These are phyloP conservation scores for Scolopax rusticola DNA, from an alignment of 2,797 vertebrate genomes.

Conservation along the genomic window DNA sequence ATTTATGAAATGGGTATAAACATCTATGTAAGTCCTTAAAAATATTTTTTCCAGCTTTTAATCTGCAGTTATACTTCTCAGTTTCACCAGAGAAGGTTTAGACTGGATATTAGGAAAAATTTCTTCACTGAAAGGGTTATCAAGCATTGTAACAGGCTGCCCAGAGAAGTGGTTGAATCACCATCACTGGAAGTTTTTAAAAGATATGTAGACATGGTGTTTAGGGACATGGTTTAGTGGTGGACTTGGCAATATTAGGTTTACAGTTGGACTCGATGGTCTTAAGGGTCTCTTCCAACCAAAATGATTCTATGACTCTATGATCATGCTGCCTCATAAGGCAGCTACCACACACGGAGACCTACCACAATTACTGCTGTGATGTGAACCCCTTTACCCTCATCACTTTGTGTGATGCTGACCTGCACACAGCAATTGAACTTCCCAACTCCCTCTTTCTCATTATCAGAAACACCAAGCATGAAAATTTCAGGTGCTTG, in stretches of 20 bases:
- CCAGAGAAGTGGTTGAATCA: background rate
- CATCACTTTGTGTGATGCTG: background rate
- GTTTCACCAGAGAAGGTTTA: background rate
- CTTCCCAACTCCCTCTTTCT: background rate
- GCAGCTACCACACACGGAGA: background rate
- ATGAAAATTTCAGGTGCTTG: background rate
- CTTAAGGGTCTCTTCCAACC: background rate
- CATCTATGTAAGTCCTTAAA: background rate
- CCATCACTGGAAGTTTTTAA: background rate
- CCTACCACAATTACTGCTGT: background rate
- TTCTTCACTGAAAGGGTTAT: background rate
- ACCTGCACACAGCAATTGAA: background rate
- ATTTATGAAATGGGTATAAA: background rate
- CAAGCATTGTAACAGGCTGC: background rate
- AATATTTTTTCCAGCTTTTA: background rate
- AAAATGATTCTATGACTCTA: background rate
- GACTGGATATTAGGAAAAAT: background rate
- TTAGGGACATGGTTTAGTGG: background rate
- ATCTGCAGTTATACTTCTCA: background rate
- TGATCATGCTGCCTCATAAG: background rate
- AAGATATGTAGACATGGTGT: fast-evolving
- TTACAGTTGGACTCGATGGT: fast-evolving
- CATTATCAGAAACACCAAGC: background rate
- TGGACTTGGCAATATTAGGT: background rate
- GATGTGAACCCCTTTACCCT: background rate